These are phyloP conservation scores for Vidua macroura DNA, from an alignment of 2,113 vertebrate genomes.

Conservation along the genomic window DNA sequence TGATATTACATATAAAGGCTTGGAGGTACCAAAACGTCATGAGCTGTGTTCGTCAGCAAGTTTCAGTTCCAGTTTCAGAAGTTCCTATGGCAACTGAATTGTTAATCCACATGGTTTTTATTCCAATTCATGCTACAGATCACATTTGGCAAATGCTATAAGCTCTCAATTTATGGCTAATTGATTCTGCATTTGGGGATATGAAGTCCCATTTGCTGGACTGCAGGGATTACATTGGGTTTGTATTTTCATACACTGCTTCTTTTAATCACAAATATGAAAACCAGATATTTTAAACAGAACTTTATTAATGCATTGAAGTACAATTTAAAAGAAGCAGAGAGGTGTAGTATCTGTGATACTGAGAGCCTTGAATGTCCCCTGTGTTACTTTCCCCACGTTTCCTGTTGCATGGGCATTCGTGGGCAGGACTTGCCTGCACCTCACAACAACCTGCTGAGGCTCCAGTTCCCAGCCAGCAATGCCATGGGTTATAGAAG, in stretches of 20 bases:
- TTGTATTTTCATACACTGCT: background rate
- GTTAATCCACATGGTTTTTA: background rate
- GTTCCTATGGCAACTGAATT: constrained; percentile 50
- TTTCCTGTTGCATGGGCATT: background rate
- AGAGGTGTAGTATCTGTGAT: background rate
- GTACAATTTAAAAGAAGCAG: background rate
- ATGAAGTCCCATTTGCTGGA: background rate
- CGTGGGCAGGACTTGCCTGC: background rate
- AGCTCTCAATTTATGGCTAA: background rate
- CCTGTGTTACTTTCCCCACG: background rate
- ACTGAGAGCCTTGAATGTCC: background rate
- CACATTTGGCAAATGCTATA: background rate
- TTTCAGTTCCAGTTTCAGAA: background rate
- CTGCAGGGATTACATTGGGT: background rate
- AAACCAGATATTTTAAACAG: background rate
- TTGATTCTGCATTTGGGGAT: background rate
- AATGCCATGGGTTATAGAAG: background rate
- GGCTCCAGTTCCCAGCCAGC: background rate
- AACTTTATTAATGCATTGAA: background rate
- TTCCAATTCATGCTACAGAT: background rate
- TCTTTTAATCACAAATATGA: background rate
- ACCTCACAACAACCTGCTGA: background rate
- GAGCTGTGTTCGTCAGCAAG: background rate
- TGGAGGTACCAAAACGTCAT: background rate
- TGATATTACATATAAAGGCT: background rate